Evolutionary conservation across 2,113 vertebrate genomes (phyloP), one percentile per base, ranked within the genome.

Genomic region (Pelecanoides urinatrix): DNA sequence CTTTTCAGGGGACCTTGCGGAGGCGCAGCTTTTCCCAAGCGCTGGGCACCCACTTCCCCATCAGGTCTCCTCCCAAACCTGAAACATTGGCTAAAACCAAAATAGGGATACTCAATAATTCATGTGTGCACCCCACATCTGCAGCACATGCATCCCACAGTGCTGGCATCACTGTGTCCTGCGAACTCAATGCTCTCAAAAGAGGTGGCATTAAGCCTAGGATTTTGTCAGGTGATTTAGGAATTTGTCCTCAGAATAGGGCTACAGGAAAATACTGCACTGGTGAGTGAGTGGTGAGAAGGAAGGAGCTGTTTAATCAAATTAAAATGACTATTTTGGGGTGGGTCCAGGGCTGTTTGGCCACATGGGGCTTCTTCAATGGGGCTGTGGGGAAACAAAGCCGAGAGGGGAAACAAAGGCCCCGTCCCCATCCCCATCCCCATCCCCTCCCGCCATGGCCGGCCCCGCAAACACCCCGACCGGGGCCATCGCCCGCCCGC

Each of bases 351-450:
- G 53, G 88, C 92, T 65, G 29, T 56, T 83, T 17, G 83, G 75
- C 93, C 93, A 50, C 96, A 82, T 88, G 92, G 87, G 92, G 85
- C 62, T 93, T 71, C 61, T 21, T 53, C 91, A 87, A 67, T 79
- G 65, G 72, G 96, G 93, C 76, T 16, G n/a, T 44, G 6, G 68
- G 88, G 95, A 90, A 95, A 95, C 94, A 96, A 97, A 96, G 94
- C 70, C 44, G 0, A 40, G 73, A 91, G 56, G 74, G 62, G 83
- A 96, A 95, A 96, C 93, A 94, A 96, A 95, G 87, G 77, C 67
- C 49, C 44, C 16, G 7, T 44, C 44, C 44, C 44, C 16, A 7
- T 17, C 44, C 87, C 49, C 3, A 2, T 17, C 44, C 87, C 44
- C 3, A 2, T 67, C 50, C 75, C 67, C 38, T 83, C 84, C 53